Evolutionary conservation across 2,888 invertebrate species (phyloP).

Genomic region (Mantis religiosa): DNA sequence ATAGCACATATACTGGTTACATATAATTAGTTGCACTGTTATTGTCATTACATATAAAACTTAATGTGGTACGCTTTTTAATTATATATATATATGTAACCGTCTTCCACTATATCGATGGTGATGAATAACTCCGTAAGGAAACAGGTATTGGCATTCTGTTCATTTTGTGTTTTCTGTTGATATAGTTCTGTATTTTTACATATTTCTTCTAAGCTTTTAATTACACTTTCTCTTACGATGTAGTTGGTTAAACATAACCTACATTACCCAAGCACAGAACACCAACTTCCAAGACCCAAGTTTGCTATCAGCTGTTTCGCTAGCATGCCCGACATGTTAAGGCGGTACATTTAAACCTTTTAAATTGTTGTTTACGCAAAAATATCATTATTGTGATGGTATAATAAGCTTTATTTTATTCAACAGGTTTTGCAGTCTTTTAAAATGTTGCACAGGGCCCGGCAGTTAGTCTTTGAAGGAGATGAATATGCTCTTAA

Average conservation of each 20-base stretch:
- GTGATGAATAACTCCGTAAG: neutral
- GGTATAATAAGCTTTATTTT: neutral
- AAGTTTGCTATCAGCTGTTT: neutral
- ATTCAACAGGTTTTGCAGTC: constrained; percentile 57
- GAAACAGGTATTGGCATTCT: neutral
- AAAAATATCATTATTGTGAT: neutral
- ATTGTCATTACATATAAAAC: neutral
- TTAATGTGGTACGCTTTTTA: neutral
- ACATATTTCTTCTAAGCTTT: neutral
- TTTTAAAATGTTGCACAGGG: constrained; percentile 69
- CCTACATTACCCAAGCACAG: neutral
- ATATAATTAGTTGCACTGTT: neutral
- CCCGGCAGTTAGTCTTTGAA: constrained; percentile 61
- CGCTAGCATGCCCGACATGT: neutral
- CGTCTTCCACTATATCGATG: neutral
- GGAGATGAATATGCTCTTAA: constrained; percentile 60
- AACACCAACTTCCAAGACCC: too few species aligned
- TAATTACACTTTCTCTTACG: neutral
- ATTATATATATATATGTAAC: neutral
- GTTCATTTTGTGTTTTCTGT: neutral
- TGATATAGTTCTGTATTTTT: neutral
- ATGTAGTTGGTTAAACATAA: neutral
- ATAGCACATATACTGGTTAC: neutral
- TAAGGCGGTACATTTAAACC: neutral
- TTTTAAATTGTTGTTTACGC: neutral